Evolutionary conservation across 2,113 vertebrate species (phyloP).

Genomic region (Calidris pugnax): DNA sequence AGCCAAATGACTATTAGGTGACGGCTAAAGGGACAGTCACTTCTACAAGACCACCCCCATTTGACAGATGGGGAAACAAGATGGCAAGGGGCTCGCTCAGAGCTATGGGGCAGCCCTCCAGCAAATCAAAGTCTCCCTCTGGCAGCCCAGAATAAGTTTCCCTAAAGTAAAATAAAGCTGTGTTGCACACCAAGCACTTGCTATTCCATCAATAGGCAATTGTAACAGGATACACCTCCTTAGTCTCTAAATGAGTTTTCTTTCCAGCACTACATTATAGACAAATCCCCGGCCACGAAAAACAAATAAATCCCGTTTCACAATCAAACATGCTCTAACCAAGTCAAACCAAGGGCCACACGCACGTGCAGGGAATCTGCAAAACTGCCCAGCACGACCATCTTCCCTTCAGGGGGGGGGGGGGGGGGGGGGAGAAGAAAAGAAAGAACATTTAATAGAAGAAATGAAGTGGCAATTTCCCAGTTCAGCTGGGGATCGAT

Average conservation of each 20-base stretch:
- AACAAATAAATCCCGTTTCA: slow-evolving; percentile 36
- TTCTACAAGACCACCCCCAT: background rate
- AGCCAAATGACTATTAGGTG: background rate
- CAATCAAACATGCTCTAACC: slow-evolving; percentile 48
- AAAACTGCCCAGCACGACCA: background rate
- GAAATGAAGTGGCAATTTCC: slow-evolving; percentile 58
- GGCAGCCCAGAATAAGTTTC: slow-evolving; percentile 9
- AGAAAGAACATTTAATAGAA: background rate
- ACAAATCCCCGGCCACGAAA: slow-evolving; percentile 55
- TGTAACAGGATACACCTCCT: slow-evolving; percentile 58
- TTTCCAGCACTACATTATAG: slow-evolving; percentile 67
- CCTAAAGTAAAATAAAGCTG: slow-evolving; percentile 47
- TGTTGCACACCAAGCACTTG: slow-evolving; percentile 9
- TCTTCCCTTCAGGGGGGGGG: background rate
- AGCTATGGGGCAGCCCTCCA: background rate
- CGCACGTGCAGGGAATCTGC: background rate
- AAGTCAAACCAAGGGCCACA: slow-evolving; percentile 39
- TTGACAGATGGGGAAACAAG: background rate
- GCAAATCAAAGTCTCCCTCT: background rate
- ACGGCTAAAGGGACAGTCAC: background rate
- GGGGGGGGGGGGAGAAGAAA: background rate
- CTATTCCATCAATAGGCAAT: slow-evolving; percentile 64
- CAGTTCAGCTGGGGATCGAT: slow-evolving; percentile 48
- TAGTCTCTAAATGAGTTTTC: slow-evolving; percentile 58
- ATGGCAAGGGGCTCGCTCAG: background rate